phyloP scores from a whole-genome alignment of 2,888 invertebrate genomes.

The Drosophila colorata region DNA sequence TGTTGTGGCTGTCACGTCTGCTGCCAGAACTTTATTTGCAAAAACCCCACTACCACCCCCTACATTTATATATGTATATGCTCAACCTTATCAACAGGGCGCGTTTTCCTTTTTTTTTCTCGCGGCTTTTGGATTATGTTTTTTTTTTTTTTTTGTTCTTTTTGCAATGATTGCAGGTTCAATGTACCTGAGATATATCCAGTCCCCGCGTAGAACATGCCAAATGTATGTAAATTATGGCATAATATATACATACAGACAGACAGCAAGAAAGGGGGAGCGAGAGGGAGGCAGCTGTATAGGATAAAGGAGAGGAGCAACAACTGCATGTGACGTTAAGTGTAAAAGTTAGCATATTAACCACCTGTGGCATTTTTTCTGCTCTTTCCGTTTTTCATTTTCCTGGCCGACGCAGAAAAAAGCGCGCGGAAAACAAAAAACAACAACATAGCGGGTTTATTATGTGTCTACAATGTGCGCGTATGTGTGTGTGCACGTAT shows the following conservation, averaged over 20 bases:
- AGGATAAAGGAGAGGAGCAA: not conserved
- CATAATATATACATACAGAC: conserved; percentile 50
- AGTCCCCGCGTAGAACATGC: conserved; percentile 58
- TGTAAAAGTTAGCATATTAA: conserved; percentile 77
- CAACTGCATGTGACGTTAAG: conserved; percentile 63
- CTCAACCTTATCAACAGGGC: conserved; percentile 40
- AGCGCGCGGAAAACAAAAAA: conserved; percentile 15
- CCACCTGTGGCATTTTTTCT: conserved; percentile 65
- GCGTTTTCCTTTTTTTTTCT: conserved; percentile 35
- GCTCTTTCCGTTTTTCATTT: not conserved
- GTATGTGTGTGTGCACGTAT: conserved; percentile 4
- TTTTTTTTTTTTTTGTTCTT: conserved; percentile 21
- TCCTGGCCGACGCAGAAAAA: not conserved
- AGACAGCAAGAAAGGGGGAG: not conserved
- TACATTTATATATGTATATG: not conserved
- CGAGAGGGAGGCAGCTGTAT: not conserved
- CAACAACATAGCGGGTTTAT: conserved; percentile 60
- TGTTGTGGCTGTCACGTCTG: conserved; percentile 54
- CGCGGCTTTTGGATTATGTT: conserved; percentile 27
- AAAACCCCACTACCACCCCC: conserved; percentile 2
- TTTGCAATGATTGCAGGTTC: conserved; percentile 69
- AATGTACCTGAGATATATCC: conserved; percentile 64
- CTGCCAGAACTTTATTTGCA: conserved; percentile 64
- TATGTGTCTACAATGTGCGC: conserved; percentile 49
- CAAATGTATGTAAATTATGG: conserved; percentile 78